A percentile compares a stretch with the other conserved stretches of the same genome.
Evolutionary conservation across 2,797 vertebrate genomes (phyloP).

Genomic region (Myioborus miniatus): DNA sequence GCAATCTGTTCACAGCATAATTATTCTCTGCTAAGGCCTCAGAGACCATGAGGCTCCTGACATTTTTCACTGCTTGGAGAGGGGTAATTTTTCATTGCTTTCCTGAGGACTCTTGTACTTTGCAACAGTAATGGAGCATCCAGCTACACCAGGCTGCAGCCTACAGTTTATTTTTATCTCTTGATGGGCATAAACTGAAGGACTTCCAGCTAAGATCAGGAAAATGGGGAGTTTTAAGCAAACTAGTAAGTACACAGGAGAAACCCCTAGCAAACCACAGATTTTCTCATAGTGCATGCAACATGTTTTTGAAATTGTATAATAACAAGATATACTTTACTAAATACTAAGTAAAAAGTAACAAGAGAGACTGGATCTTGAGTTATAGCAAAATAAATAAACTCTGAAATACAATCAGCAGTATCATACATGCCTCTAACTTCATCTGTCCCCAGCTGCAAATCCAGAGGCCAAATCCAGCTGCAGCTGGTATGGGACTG

Average conservation of each 20-base stretch:
- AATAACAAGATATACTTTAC: neutral
- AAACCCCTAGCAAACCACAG: neutral
- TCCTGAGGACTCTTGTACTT: conserved; percentile 9
- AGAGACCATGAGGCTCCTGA: neutral
- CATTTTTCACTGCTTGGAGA: conserved; percentile 38
- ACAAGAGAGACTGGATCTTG: neutral
- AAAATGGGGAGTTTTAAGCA: neutral
- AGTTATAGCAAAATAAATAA: neutral
- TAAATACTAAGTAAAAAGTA: neutral
- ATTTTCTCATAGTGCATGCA: neutral
- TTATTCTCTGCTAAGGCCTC: conserved; percentile 7
- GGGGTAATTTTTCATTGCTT: conserved; percentile 49
- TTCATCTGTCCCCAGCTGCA: neutral
- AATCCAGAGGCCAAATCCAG: neutral
- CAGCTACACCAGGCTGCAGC: neutral
- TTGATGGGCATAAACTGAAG: neutral
- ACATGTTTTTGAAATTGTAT: neutral
- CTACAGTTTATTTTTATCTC: conserved; percentile 25
- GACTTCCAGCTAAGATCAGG: neutral
- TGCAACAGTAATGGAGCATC: neutral
- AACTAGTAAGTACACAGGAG: neutral
- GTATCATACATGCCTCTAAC: neutral
- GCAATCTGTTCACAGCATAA: neutral
- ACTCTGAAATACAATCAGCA: neutral
- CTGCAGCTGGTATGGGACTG: neutral